phyloP scores from a whole-genome alignment of 2,113 vertebrate genomes.

The Lophius piscatorius region DNA sequence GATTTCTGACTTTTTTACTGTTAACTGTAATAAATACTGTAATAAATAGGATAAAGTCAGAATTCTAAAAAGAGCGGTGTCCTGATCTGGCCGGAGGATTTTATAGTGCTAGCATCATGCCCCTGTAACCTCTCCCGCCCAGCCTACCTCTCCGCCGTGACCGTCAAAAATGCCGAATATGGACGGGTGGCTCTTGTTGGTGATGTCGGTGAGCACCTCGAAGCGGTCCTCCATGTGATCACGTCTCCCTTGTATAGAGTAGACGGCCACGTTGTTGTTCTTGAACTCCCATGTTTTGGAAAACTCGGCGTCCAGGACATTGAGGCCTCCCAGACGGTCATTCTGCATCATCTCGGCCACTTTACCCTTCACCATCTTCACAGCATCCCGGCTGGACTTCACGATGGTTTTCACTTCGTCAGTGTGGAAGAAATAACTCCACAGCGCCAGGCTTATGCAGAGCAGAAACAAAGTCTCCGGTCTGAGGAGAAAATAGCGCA shows the following conservation, averaged over 20 bases:
- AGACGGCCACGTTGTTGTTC: conserved; percentile 95
- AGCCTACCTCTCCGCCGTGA: conserved; percentile 94
- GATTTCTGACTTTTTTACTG: too few relatives aligned
- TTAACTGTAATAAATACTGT: too few relatives aligned
- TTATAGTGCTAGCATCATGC: not conserved
- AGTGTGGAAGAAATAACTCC: conserved; percentile 99
- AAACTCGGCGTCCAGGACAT: conserved; percentile 93
- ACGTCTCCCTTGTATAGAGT: conserved; percentile 95
- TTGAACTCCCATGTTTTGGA: conserved; percentile 98
- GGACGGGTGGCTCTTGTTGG: conserved; percentile 95
- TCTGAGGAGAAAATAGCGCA: conserved; percentile 98
- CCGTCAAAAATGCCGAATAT: conserved; percentile 98
- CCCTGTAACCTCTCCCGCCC: not conserved
- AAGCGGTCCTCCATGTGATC: conserved; percentile 99
- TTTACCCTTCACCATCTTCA: conserved; percentile 98
- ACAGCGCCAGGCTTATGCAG: conserved; percentile 96
- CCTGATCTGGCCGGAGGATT: too few relatives aligned
- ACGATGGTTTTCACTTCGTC: conserved; percentile 99
- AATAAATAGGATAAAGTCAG: too few relatives aligned
- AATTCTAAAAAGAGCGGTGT: too few relatives aligned
- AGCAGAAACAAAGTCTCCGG: conserved; percentile 96
- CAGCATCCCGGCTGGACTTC: conserved; percentile 96
- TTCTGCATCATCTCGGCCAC: conserved; percentile 98
- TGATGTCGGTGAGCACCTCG: conserved; percentile 91
- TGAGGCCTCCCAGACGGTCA: conserved; percentile 91